Conservation (phyloP, 2,888 invertebrate genomes). For the Noctua fimbriata region DNA sequence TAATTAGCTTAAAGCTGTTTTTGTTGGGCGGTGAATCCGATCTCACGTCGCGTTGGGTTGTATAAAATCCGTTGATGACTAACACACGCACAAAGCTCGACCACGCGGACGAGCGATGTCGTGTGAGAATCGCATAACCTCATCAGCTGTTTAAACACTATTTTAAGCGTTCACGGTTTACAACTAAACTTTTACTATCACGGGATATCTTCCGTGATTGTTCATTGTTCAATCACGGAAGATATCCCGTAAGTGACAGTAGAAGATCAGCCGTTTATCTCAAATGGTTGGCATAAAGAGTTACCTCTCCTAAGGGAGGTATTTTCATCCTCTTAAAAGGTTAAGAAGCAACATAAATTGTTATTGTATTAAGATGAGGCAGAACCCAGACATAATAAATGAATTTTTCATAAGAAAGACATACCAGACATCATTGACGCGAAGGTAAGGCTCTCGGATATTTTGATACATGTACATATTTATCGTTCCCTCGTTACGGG, state of each 20-base stretch:
- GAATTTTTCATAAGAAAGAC: conserved; percentile 40
- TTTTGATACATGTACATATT: conserved; percentile 57
- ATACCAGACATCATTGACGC: conserved; percentile 42
- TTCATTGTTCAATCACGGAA: too few species aligned
- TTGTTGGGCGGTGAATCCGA: not conserved
- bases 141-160: too few species aligned
- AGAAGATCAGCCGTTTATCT: not conserved
- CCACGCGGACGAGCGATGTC: not conserved
- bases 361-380: conserved; percentile 25
- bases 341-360: conserved; percentile 15
- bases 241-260: too few species aligned
- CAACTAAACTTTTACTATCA: too few species aligned
- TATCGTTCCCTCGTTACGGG: conserved; percentile 46
- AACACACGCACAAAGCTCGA: not conserved
- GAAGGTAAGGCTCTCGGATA: conserved; percentile 24
- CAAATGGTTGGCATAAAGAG: not conserved
- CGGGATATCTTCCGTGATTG: too few species aligned
- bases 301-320: not conserved
- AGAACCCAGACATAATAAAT: conserved; percentile 27
- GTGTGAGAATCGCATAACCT: not conserved
- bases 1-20: too few species aligned
- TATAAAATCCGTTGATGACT: not conserved
- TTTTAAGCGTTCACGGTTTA: too few species aligned
- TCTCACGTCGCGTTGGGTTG: not conserved
- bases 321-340: not conserved